Conservation (phyloP, 2,113 vertebrate genomes). For the Taurulus bubalis region DNA sequence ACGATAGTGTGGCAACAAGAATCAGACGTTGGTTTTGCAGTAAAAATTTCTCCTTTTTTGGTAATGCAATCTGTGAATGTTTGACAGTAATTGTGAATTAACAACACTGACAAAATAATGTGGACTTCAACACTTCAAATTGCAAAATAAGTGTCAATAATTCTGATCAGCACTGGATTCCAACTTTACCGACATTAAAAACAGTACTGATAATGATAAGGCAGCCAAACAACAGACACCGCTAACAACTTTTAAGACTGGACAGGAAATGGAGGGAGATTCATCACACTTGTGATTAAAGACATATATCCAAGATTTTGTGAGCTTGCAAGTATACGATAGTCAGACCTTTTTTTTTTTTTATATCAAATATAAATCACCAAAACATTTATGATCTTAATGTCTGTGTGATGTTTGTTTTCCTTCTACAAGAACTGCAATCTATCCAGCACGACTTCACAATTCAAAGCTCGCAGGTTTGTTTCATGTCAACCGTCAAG, state of each 20-base stretch:
- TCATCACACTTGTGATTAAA: conserved; percentile 23
- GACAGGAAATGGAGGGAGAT: conserved; percentile 41
- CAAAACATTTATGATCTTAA: conserved; percentile 2
- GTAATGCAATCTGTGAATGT: conserved; percentile 5
- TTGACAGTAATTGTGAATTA: conserved; percentile 1
- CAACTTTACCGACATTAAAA: conserved; percentile 46
- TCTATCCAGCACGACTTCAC: not conserved
- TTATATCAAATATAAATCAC: conserved; percentile 37
- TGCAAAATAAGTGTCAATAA: conserved; percentile 45
- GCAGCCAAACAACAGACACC: conserved; percentile 71
- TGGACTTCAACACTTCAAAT: conserved; percentile 23
- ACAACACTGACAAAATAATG: conserved; percentile 21
- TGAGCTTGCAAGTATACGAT: conserved; percentile 32
- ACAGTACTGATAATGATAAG: conserved; percentile 75
- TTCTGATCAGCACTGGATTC: conserved; percentile 48
- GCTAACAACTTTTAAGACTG: conserved; percentile 58
- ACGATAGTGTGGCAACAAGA: conserved; percentile 39
- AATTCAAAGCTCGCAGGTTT: conserved; percentile 27
- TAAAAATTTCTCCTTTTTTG: not conserved
- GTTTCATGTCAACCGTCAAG: conserved; percentile 27
- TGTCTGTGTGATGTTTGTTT: not conserved
- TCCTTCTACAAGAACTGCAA: not conserved
- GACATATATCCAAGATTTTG: conserved; percentile 19
- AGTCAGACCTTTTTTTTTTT: conserved; percentile 5
- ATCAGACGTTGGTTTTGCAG: conserved; percentile 5